A percentile compares a stretch with the other conserved stretches of the same genome.
These are phyloP conservation scores for Actenoides lindsayi DNA, from an alignment of 2,113 vertebrate species.

Conservation along the genomic window DNA sequence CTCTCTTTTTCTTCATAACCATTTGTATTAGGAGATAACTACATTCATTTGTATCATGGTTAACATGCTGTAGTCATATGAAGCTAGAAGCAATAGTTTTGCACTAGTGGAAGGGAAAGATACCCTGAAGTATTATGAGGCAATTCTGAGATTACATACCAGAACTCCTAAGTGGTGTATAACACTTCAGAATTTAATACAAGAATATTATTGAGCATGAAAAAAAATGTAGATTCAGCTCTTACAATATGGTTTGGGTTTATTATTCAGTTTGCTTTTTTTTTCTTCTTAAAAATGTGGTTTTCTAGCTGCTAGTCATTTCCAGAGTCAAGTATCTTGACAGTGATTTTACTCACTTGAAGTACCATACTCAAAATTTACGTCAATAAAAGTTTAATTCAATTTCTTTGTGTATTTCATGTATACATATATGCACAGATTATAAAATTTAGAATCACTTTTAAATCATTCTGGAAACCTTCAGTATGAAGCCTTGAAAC, in stretches of 20 bases:
- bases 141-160: background rate
- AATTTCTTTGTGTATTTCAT: background rate
- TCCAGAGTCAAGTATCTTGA: background rate
- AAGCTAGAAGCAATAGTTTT: background rate
- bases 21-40: background rate
- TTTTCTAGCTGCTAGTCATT: background rate
- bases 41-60: background rate
- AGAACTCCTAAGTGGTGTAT: background rate
- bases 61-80: background rate
- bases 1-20: background rate
- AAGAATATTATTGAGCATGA: background rate
- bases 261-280: background rate
- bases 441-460: background rate
- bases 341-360: background rate
- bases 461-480: background rate
- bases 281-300: background rate
- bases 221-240: background rate
- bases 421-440: background rate
- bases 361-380: background rate
- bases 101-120: background rate
- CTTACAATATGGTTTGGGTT: background rate
- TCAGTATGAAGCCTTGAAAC: background rate
- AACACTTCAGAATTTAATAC: background rate
- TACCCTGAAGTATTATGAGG: background rate
- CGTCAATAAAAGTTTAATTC: background rate